phyloP scores from a whole-genome alignment of 35 echinoderm and acorn worm species.

The Anneissia japonica region DNA sequence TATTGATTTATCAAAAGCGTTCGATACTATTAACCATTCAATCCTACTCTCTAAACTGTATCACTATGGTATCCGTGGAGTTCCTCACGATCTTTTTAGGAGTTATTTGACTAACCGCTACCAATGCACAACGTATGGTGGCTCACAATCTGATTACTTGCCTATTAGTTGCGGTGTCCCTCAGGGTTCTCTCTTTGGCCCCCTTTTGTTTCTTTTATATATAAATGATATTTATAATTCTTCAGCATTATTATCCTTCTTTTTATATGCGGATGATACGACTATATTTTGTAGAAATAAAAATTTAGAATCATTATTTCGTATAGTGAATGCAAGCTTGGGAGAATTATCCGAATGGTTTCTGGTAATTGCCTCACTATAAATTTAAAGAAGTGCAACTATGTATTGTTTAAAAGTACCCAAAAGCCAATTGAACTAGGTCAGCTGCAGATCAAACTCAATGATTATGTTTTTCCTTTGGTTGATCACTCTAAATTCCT shows the following conservation, averaged over 20 bases:
- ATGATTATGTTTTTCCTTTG: no score
- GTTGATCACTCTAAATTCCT: no score
- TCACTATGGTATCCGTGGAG: constrained; percentile 30
- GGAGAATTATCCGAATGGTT: no score
- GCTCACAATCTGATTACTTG: not conserved
- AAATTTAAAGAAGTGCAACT: no score
- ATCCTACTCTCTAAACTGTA: constrained; percentile 29
- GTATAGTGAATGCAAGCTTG: no score
- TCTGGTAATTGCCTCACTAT: no score
- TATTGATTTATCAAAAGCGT: constrained; percentile 58
- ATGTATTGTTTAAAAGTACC: no score
- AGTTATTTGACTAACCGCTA: constrained; percentile 36
- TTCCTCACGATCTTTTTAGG: constrained; percentile 6
- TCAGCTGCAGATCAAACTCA: no score
- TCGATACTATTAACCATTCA: constrained; percentile 41
- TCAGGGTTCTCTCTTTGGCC: constrained; percentile 34
- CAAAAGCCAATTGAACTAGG: no score
- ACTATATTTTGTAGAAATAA: no score
- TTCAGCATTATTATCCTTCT: constrained; percentile 7
- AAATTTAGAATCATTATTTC: no score
- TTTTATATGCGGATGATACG: not conserved
- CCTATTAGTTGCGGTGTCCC: constrained; percentile 33
- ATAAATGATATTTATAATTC: constrained; percentile 34
- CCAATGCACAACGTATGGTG: constrained; percentile 33
- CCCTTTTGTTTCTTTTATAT: constrained; percentile 13